Evolutionary conservation across 2,888 invertebrate genomes (phyloP), one percentile per base, ranked within the genome.

Genomic region (Spodoptera picta): DNA sequence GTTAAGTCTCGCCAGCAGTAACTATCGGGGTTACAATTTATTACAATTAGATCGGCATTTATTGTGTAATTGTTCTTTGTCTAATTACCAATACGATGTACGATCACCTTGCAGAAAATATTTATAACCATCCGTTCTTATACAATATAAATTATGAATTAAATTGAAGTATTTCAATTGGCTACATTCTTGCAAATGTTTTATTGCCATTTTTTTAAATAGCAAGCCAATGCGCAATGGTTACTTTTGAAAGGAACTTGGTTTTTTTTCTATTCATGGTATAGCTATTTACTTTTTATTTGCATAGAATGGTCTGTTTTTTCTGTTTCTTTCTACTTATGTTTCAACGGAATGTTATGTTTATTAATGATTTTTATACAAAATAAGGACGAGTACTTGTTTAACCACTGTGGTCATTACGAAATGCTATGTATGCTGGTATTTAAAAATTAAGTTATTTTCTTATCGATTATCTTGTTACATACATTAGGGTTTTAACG

Each of bases 31-130:
- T 44, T 31, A 53, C 31, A 63, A 64, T 72, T 72, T 72, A 72
- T 72, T 64, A 80, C 77, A 70, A 69, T 65, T 64, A 60, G 66
- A 63, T 59, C 58, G 53, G 60, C 76, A 77, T 64, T 72, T 64
- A 72, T 68, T 46, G 45, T 23, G 12, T 41, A 57, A 68, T 72
- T 57, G 50, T 68, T 62, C 23, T 54, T 11, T 56, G 4, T 50
- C 4, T 41, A 68, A 72, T 72, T 68, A 72, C 11, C 47, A 23
- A 47, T 54, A 64, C 43, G 52, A 60, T 54, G 53, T 68, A 68
- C 31, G 63, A 45, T 57, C 48, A 23, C 63, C 63, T 60, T 57
- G 63, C 56, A 49, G 48, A 41, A 54, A 64, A 60, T 51, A 43
- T 60, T 54, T 45, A 60, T 68, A 59, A 49, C 31, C 14, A 51